phyloP scores from a whole-genome alignment of 2,113 vertebrate species.

The Dunckerocampus dactyliophorus region DNA sequence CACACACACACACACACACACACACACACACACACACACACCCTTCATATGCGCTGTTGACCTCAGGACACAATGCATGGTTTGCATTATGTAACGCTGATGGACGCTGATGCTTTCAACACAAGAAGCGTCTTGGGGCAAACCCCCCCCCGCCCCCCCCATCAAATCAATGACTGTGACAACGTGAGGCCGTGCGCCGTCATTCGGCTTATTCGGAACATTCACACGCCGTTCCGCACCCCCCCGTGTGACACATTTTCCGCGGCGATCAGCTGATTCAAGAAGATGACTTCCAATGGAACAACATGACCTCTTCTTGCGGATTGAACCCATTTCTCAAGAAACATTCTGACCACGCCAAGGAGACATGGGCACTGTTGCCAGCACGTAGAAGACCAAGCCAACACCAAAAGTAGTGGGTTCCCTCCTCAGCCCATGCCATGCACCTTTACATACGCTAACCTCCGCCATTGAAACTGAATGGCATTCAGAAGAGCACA shows the following conservation, averaged over 20 bases:
- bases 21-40: background rate
- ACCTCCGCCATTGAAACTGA: too few species aligned
- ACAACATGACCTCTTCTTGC: background rate
- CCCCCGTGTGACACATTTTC: background rate
- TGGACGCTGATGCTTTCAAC: constrained; percentile 3
- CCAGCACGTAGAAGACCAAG: background rate
- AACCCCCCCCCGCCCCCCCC: too few species aligned
- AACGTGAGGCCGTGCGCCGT: background rate
- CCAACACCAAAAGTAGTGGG: background rate
- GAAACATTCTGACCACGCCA: background rate
- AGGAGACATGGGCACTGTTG: background rate
- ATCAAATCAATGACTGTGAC: background rate
- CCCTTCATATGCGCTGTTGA: background rate
- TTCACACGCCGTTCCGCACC: background rate
- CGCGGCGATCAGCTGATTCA: constrained; percentile 3
- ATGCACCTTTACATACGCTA: background rate
- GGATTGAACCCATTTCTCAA: background rate
- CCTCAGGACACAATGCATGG: background rate
- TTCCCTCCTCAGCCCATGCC: background rate
- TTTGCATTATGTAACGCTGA: constrained; percentile 2
- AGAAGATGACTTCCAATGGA: background rate
- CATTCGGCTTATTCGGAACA: background rate
- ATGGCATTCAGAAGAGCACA: background rate
- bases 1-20: constrained; percentile 8
- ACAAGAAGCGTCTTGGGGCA: background rate